Conservation (phyloP, 64 coral and sea anemone genomes). For the Pachyseris speciosa region DNA sequence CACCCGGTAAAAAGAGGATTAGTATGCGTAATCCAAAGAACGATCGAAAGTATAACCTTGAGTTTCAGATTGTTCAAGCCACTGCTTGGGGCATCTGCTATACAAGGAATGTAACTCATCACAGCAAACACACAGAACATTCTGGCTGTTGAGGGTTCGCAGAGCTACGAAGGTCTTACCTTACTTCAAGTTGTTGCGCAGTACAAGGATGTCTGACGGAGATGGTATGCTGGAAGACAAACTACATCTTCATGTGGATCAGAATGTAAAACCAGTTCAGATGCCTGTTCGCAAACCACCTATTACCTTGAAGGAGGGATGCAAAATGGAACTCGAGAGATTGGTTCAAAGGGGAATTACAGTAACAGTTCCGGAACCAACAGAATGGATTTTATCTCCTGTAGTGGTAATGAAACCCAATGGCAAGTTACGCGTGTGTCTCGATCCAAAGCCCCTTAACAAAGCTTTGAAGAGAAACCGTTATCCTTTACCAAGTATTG, state of each 20-base stretch:
- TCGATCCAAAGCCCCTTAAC: slow-evolving; percentile 58
- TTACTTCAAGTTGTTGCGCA: background rate
- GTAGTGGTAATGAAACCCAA: slow-evolving; percentile 18
- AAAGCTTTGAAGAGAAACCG: slow-evolving; percentile 51
- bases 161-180: no score
- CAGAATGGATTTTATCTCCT: slow-evolving; percentile 19
- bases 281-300: slow-evolving; percentile 30
- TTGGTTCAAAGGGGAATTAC: background rate
- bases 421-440: slow-evolving; percentile 37
- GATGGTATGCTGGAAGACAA: slow-evolving; percentile 21
- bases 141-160: no score
- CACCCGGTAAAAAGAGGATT: no score
- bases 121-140: no score
- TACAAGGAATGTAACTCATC: no score
- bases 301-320: slow-evolving; percentile 26
- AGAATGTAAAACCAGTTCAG: background rate
- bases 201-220: background rate
- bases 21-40: no score
- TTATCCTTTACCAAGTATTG: slow-evolving; percentile 48
- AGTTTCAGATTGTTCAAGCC: no score
- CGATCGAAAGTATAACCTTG: no score
- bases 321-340: slow-evolving; percentile 18
- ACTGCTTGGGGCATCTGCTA: no score
- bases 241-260: slow-evolving; percentile 38
- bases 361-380: slow-evolving; percentile 18